These are phyloP conservation scores for Passerina amoena DNA, from an alignment of 2,113 vertebrate species.

Conservation along the genomic window DNA sequence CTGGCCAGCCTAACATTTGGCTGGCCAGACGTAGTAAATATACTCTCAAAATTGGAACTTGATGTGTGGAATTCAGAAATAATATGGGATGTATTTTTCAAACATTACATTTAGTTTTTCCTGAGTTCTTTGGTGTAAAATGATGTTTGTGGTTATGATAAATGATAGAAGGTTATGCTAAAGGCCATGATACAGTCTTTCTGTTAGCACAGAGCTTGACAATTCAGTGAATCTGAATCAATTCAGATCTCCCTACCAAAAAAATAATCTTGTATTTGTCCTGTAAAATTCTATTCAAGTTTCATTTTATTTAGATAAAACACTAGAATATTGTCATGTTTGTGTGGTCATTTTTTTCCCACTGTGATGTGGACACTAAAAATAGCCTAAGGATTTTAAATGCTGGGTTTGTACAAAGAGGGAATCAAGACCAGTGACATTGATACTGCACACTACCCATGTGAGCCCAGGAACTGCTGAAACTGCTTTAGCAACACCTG, in stretches of 20 bases:
- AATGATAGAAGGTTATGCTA: background rate
- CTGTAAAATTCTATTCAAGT: background rate
- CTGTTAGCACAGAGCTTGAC: background rate
- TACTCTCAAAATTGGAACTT: background rate
- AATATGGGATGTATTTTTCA: background rate
- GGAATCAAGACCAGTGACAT: background rate
- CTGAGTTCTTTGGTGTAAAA: background rate
- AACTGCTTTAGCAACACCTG: background rate
- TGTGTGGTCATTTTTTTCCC: background rate
- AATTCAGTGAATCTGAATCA: background rate
- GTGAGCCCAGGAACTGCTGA: background rate
- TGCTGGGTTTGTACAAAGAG: background rate
- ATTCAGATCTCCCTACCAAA: background rate
- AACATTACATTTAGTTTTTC: background rate
- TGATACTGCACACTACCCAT: accelerated
- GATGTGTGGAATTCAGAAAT: background rate
- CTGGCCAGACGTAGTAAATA: background rate
- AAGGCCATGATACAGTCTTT: background rate
- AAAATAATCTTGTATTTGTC: background rate
- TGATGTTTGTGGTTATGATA: background rate
- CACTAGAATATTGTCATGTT: background rate
- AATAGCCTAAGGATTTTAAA: background rate
- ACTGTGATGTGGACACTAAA: background rate
- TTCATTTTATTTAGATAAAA: background rate
- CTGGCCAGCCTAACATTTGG: background rate